phyloP scores from a whole-genome alignment of 2,113 vertebrate genomes.

The Megaceryle torquata region DNA sequence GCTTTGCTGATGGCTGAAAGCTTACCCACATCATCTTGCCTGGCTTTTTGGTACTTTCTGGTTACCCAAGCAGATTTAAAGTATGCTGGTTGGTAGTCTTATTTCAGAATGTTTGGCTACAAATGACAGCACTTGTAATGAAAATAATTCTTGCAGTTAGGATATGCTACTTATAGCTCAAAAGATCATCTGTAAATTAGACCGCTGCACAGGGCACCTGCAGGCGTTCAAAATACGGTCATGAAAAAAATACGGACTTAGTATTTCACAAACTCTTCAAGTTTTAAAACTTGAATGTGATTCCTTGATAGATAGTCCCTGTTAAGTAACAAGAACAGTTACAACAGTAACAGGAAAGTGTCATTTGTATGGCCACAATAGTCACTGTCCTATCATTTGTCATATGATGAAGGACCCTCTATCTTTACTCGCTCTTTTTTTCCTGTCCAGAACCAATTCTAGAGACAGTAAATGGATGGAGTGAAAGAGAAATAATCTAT shows the following conservation, averaged over 20 bases:
- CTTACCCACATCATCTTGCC: not conserved
- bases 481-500: not conserved
- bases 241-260: not conserved
- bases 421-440: not conserved
- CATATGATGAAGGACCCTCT: not conserved
- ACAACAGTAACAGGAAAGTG: not conserved
- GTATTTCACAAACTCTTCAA: not conserved
- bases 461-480: not conserved
- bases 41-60: not conserved
- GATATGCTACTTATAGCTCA: not conserved
- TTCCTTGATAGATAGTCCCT: not conserved
- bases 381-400: not conserved
- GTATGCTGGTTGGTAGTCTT: not conserved
- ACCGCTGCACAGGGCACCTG: not conserved
- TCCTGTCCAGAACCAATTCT: not conserved
- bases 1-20: not conserved
- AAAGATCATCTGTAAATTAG: not conserved
- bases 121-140: not conserved
- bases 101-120: not conserved
- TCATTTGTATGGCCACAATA: not conserved
- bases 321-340: too few species aligned
- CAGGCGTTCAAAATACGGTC: not conserved
- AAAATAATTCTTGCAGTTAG: not conserved
- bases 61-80: not conserved
- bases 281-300: not conserved